Evolutionary conservation across 2,888 invertebrate genomes (phyloP).

Genomic region (Drosophila ustulata): DNA sequence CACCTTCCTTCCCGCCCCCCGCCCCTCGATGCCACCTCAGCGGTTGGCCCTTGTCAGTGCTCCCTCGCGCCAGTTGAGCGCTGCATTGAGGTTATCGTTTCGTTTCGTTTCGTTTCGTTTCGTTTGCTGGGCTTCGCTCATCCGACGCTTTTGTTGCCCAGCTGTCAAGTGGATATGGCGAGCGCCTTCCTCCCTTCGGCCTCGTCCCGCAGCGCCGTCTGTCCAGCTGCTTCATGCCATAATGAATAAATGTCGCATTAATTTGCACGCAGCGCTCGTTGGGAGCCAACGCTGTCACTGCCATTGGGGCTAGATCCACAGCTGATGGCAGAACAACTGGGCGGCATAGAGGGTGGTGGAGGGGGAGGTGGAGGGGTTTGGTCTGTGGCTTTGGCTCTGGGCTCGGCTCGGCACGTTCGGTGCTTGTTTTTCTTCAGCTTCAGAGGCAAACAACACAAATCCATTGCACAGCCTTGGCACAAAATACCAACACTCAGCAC

Average conservation of each 20-base stretch:
- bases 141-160: conserved; percentile 50
- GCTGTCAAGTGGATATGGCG: conserved; percentile 46
- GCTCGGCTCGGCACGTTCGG: conserved; percentile 48
- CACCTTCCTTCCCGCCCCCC: conserved; percentile 1
- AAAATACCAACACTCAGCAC: conserved; percentile 34
- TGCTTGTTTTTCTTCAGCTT: conserved; percentile 45
- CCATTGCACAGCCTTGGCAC: conserved; percentile 48
- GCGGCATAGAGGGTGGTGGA: not conserved
- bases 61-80: conserved; percentile 14
- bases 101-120: conserved; percentile 15
- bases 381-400: conserved; percentile 1
- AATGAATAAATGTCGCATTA: conserved; percentile 75
- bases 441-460: conserved; percentile 50
- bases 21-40: not conserved
- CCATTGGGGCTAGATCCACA: not conserved
- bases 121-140: conserved; percentile 26
- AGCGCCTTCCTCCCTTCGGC: not conserved
- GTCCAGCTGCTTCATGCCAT: conserved; percentile 56
- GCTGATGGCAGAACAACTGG: not conserved
- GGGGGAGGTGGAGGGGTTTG: not conserved
- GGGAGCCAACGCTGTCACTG: conserved; percentile 5
- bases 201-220: not conserved
- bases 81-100: conserved; percentile 48
- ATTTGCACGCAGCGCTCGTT: conserved; percentile 66
- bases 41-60: not conserved